phyloP scores from a whole-genome alignment of 1,140 invertebrate genomes.

The Meteorus sp. region DNA sequence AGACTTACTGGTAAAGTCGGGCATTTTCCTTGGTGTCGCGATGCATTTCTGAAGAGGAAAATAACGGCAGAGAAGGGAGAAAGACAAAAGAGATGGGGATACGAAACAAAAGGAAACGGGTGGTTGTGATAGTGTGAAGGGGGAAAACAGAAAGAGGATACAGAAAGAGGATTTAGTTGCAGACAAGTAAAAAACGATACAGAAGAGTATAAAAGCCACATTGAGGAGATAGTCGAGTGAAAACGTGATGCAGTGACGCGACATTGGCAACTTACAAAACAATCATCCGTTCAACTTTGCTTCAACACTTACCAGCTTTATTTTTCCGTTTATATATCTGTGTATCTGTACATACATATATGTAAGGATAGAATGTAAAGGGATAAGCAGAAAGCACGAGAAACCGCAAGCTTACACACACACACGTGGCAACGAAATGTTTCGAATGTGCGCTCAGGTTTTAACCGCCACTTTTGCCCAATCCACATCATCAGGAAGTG shows the following conservation, averaged over 20 bases:
- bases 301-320: too few relatives aligned
- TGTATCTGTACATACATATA: too few relatives aligned
- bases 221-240: neutral
- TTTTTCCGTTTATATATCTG: too few relatives aligned
- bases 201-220: neutral
- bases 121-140: neutral
- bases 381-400: neutral
- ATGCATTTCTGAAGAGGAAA: neutral
- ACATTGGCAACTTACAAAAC: too few relatives aligned
- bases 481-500: slow-evolving; percentile 22
- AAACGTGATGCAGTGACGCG: too few relatives aligned
- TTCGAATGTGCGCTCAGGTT: neutral
- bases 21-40: too few relatives aligned
- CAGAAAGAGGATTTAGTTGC: neutral
- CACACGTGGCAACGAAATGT: slow-evolving; percentile 7
- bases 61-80: neutral
- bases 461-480: neutral
- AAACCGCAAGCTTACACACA: neutral
- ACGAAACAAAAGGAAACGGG: neutral
- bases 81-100: neutral
- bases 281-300: too few relatives aligned
- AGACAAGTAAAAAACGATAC: neutral
- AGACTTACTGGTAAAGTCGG: too few relatives aligned
- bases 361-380: neutral
- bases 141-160: neutral